Base-by-base conservation (phyloP, 2,888 invertebrate species). In the Andricus curvator region DNA sequence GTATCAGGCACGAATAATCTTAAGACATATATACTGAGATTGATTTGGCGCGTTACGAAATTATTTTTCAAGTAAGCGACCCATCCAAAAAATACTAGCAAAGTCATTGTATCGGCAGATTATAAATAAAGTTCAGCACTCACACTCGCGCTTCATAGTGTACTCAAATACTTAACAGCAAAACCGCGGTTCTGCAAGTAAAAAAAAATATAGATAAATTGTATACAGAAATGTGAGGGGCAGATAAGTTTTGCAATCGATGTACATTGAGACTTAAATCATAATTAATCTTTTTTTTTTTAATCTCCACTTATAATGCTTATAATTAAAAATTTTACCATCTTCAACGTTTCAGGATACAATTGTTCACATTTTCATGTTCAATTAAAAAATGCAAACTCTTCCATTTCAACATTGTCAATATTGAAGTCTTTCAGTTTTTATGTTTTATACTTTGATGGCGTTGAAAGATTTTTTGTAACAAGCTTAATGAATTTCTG, bases 21-120 rank as follows among this genome's bases (percentile, higher is more conserved):
- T 70, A 70, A 70, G 29, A 29, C 25, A 70, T 9, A 25, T 11
- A 29, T 51, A 37, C 37, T 29, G 4, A 70, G 25, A 48, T 70
- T 70, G 4, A 70, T 70, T 51, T 70, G 20, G 20, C n/a, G 33
- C 11, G 56, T 74, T 74, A 74, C 74, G 74, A 74, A 74, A 74
- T 74, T 74, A 56, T 56, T 56, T 74, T 74, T 51, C 51, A 20
- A 67, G 22, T 67, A 67, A 67, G 33, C 41, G 25, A 44, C 25
- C 68, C 44, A 68, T 68, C 15, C 37, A n/a, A 41, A n/a, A n/a
- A 44, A 68, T 48, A 48, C 9, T 25, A 48, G 5, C 20, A 56
- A 74, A 37, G 33, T 51, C 74, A 33, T 51, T 74, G 33, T 56
- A 74, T 56, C 56, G 51, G 56, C 56, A 74, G 37, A 51, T 74